phyloP scores from a whole-genome alignment of 1,140 invertebrate genomes.

The Batillaria attramentaria region DNA sequence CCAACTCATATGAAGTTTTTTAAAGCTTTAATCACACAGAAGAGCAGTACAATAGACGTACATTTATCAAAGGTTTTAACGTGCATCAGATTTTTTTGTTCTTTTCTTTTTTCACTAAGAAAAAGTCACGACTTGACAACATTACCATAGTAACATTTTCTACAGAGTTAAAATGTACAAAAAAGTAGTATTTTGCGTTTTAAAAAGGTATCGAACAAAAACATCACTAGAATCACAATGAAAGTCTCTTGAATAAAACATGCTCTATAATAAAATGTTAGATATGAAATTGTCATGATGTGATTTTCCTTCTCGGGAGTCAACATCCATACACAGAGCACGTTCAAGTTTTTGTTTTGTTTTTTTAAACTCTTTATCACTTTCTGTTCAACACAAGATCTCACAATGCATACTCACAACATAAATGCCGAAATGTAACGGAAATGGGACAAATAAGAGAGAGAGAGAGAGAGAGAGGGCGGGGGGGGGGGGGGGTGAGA shows the following conservation, averaged over 20 bases:
- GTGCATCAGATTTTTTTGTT: slow-evolving; percentile 28
- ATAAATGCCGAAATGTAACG: too few relatives aligned
- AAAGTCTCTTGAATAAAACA: slow-evolving; percentile 25
- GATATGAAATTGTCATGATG: not conserved
- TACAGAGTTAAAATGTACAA: slow-evolving; percentile 31
- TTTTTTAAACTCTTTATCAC: too few relatives aligned
- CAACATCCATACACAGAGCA: too few relatives aligned
- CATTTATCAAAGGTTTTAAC: slow-evolving; percentile 24
- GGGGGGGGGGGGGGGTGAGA: too few relatives aligned
- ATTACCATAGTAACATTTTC: slow-evolving; percentile 31
- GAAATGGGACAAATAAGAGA: too few relatives aligned
- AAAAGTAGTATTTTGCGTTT: slow-evolving; percentile 31
- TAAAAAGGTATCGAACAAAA: slow-evolving; percentile 1
- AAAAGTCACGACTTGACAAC: slow-evolving; percentile 34
- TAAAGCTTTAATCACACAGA: slow-evolving; percentile 37
- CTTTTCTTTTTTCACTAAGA: slow-evolving; percentile 22
- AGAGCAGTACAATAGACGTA: slow-evolving; percentile 34
- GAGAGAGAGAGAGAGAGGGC: too few relatives aligned
- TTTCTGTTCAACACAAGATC: too few relatives aligned
- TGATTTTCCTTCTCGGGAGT: not conserved
- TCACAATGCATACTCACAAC: too few relatives aligned
- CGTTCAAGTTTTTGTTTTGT: too few relatives aligned
- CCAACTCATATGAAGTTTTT: slow-evolving; percentile 14
- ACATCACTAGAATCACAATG: slow-evolving; percentile 31
- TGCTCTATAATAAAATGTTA: slow-evolving; percentile 14